Base-by-base conservation (phyloP, 2,888 invertebrate species). In the Fragum whitleyi region DNA sequence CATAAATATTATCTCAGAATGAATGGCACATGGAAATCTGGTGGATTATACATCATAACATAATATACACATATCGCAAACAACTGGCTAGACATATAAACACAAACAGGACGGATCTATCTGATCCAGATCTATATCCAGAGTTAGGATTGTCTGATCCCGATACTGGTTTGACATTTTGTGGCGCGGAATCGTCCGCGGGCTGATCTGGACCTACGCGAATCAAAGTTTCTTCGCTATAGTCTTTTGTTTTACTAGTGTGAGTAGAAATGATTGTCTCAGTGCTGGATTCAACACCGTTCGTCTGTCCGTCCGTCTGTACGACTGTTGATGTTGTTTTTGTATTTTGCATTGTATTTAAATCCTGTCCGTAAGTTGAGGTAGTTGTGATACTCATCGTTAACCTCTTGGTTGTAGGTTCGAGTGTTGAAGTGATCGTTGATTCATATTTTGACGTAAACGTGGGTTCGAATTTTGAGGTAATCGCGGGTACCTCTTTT, bases 111-210 rank as follows among this genome's bases (percentile, higher is more conserved):
- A 39, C 21, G 21, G 42, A 39, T 16, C 14, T 42, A 14, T 39
- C 42, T 39, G 42, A 65, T 21, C 23, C 23, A 7, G 21, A 1
- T 26, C 23, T 7, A 23, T 16, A n/a, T 11, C 42, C 65, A 19
- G 65, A 65, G 5, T 36, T 65, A n/a, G 65, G 65, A 65, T 57
- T 57, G 57, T 57, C 62, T 36, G 32, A 21, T 9, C 62, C 62
- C 14, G 62, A 32, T 5, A 29, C 65, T 11, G 65, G 42, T 9
- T 16, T 42, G 2, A 32, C 39, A 39, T 65, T n/a, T 42, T 65
- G 39, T 26, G 42, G 65, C 2, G 36, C n/a, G 36, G 23, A 21
- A 36, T 65, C 65, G 14, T 65, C 42, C 0, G n/a, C 57, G 2
- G 36, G 23, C 21, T 65, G 16, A 42, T 21, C 23, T 28, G 32